phyloP scores from a whole-genome alignment of 2,888 invertebrate genomes.

The Cepaea hortensis region DNA sequence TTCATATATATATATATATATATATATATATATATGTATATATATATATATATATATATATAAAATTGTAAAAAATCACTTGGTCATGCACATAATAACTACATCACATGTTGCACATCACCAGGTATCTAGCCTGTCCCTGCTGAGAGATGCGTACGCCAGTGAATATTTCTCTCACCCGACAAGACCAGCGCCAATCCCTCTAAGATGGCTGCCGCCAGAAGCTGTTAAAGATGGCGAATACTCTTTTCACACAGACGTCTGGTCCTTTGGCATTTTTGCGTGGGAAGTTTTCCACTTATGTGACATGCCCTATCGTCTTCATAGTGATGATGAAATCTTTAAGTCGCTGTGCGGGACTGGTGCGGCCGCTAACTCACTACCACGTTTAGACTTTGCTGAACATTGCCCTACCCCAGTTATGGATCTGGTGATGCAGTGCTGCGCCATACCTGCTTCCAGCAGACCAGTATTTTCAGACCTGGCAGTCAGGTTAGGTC shows the following conservation, averaged over 20 bases:
- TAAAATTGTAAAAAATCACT: too few relatives aligned
- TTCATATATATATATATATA: too few relatives aligned
- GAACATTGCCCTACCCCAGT: slow-evolving; percentile 43
- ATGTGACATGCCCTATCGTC: slow-evolving; percentile 86
- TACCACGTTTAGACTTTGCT: slow-evolving; percentile 47
- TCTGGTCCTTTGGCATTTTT: slow-evolving; percentile 91
- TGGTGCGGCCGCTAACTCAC: slow-evolving; percentile 47
- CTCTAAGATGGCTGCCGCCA: slow-evolving; percentile 90
- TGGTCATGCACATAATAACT: background rate
- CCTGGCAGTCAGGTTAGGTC: slow-evolving; percentile 42
- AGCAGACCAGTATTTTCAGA: slow-evolving; percentile 46
- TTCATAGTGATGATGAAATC: slow-evolving; percentile 86
- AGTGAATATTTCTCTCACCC: slow-evolving; percentile 88
- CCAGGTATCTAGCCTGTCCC: slow-evolving; percentile 83
- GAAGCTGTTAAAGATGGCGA: slow-evolving; percentile 90
- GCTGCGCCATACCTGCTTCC: slow-evolving; percentile 24
- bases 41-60: too few relatives aligned
- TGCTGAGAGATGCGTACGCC: slow-evolving; percentile 88
- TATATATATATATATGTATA: too few relatives aligned
- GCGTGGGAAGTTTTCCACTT: slow-evolving; percentile 92
- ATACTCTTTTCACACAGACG: slow-evolving; percentile 85
- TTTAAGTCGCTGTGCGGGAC: slow-evolving; percentile 65
- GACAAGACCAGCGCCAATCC: slow-evolving; percentile 81
- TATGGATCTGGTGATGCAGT: slow-evolving; percentile 42
- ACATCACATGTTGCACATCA: background rate